These are phyloP conservation scores for Aldrovandia affinis DNA, from an alignment of 2,797 vertebrate genomes.

Conservation along the genomic window DNA sequence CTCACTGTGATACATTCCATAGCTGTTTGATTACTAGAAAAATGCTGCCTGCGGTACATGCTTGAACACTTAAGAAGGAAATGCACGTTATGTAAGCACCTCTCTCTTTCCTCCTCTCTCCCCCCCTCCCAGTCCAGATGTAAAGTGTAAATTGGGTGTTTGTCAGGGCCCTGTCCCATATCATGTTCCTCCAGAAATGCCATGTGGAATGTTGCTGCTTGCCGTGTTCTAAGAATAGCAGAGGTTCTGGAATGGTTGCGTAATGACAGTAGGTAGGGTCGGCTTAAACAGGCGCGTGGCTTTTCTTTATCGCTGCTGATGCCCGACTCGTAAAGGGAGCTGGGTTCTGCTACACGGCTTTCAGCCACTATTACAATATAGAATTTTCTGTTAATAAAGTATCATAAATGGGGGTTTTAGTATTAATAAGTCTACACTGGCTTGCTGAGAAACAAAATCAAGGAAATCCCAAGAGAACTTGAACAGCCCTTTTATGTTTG, in stretches of 20 bases:
- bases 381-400: no score
- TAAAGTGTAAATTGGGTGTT: constrained; percentile 57
- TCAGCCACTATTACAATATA: no score
- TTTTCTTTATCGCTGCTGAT: constrained; percentile 2
- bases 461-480: neutral
- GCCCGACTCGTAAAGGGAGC: no score
- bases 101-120: neutral
- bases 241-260: constrained; percentile 64
- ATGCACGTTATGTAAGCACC: neutral
- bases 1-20: neutral
- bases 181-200: constrained; percentile 71
- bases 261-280: constrained; percentile 64
- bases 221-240: constrained; percentile 74
- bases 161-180: constrained; percentile 62
- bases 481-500: neutral
- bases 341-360: neutral
- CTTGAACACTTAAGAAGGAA: neutral
- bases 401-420: no score
- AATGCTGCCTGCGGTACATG: neutral
- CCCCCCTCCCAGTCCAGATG: constrained; percentile 34
- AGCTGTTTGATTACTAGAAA: neutral
- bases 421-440: neutral
- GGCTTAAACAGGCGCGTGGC: constrained; percentile 44
- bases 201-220: constrained; percentile 71
- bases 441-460: neutral